Conservation (phyloP, 2,797 vertebrate genomes). For the Crenuchus spilurus region DNA sequence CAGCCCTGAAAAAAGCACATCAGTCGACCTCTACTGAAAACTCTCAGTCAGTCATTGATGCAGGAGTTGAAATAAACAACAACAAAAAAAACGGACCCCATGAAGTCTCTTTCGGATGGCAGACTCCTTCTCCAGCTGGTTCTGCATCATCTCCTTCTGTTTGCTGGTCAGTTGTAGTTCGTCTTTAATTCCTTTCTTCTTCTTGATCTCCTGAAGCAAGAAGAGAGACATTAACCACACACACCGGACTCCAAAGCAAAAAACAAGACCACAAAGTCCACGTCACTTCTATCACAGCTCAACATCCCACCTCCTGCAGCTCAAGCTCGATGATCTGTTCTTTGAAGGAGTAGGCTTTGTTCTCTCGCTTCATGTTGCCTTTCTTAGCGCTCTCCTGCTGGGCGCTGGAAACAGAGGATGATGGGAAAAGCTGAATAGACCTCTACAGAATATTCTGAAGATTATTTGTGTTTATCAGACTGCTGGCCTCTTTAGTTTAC, state of each 20-base stretch:
- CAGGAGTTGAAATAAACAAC: too few species aligned
- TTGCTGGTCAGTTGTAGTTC: slow-evolving; percentile 93
- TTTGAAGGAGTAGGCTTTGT: slow-evolving; percentile 97
- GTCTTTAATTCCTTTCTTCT: slow-evolving; percentile 97
- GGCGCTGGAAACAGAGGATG: slow-evolving; percentile 74
- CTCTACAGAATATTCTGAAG: background rate
- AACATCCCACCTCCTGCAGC: slow-evolving; percentile 88
- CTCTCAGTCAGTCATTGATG: too few species aligned
- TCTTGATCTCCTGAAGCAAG: slow-evolving; percentile 88
- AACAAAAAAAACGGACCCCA: too few species aligned
- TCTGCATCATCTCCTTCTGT: slow-evolving; percentile 94
- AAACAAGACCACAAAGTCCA: background rate
- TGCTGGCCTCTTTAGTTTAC: background rate
- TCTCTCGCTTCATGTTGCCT: slow-evolving; percentile 95
- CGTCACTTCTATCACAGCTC: background rate
- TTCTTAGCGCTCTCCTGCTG: slow-evolving; percentile 94
- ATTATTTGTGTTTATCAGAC: background rate
- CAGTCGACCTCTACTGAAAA: too few species aligned
- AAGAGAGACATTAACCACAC: background rate
- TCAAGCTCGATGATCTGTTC: slow-evolving; percentile 98
- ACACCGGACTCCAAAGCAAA: too few species aligned
- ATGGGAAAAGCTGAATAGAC: background rate
- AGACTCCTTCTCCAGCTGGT: slow-evolving; percentile 89
- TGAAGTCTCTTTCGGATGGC: slow-evolving; percentile 84
- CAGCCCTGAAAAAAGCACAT: too few species aligned